A percentile compares a stretch with the other conserved stretches of the same genome.
Conservation (phyloP, 2,797 vertebrate genomes). For the Cheracebus regulus region DNA sequence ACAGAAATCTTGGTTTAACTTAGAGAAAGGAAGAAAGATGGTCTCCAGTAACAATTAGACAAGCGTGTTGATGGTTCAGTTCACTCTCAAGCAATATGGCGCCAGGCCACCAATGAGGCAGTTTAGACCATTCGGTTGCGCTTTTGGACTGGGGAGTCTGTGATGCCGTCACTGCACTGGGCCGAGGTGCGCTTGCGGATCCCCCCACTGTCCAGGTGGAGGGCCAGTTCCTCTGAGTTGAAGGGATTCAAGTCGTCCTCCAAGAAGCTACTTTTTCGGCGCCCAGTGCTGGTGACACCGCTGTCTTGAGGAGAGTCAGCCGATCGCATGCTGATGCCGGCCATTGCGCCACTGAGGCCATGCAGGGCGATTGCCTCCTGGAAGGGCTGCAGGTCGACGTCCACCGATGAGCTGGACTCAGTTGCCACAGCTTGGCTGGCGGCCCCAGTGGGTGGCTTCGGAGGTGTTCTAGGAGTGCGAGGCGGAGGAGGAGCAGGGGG, state of each 20-base stretch:
- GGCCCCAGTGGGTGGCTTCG: background rate
- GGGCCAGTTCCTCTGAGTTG: slow-evolving; percentile 96
- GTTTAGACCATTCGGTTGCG: slow-evolving; percentile 97
- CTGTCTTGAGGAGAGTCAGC: slow-evolving; percentile 94
- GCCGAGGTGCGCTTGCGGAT: slow-evolving; percentile 96
- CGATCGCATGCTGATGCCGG: slow-evolving; percentile 93
- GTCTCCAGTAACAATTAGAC: slow-evolving; percentile 79
- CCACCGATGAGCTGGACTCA: background rate
- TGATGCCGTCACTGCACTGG: slow-evolving; percentile 94
- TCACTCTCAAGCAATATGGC: slow-evolving; percentile 90
- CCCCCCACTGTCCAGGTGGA: slow-evolving; percentile 93
- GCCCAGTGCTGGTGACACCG: slow-evolving; percentile 88
- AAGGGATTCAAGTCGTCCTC: slow-evolving; percentile 96
- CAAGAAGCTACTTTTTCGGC: slow-evolving; percentile 93
- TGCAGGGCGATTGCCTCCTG: slow-evolving; percentile 71
- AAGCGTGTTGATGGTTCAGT: slow-evolving; percentile 88
- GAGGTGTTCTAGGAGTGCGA: background rate
- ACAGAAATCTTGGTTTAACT: slow-evolving; percentile 58
- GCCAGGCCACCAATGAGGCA: slow-evolving; percentile 79
- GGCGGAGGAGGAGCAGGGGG: background rate
- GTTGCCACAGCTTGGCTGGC: background rate
- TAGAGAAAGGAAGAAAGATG: background rate
- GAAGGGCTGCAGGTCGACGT: slow-evolving; percentile 71
- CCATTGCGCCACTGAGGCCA: slow-evolving; percentile 96
- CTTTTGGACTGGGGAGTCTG: slow-evolving; percentile 97